Conservation (phyloP, 2,797 vertebrate genomes). For the Serranus cabrilla region DNA sequence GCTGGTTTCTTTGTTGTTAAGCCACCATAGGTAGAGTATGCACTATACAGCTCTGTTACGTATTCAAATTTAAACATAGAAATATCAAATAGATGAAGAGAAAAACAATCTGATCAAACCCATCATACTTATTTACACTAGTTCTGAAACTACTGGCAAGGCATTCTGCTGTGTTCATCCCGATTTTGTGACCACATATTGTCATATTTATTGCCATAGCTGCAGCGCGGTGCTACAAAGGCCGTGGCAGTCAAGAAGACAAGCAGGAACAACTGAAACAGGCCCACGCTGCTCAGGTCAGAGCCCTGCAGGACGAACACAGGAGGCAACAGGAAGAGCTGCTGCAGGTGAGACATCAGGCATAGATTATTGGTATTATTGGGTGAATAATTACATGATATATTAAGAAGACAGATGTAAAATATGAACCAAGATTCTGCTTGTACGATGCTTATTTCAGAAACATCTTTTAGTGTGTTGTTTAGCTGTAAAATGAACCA, state of each 20-base stretch:
- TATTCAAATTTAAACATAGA: neutral
- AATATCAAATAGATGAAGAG: neutral
- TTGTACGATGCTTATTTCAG: too few species aligned
- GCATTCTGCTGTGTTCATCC: neutral
- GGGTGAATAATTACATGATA: neutral
- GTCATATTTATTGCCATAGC: constrained; percentile 42
- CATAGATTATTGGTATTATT: neutral
- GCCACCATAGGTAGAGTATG: neutral
- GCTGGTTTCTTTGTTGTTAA: neutral
- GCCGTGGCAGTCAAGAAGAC: constrained; percentile 18
- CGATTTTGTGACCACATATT: constrained; percentile 17
- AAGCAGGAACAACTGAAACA: constrained; percentile 65
- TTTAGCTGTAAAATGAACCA: too few species aligned
- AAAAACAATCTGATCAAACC: neutral
- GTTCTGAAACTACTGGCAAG: neutral
- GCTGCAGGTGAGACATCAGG: constrained; percentile 77
- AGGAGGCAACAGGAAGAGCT: constrained; percentile 75
- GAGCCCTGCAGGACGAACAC: constrained; percentile 78
- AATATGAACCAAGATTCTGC: too few species aligned
- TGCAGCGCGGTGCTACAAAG: constrained; percentile 26
- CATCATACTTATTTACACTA: neutral
- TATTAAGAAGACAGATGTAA: neutral
- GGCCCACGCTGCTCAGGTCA: constrained; percentile 70
- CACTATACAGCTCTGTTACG: neutral
- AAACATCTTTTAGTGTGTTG: too few species aligned